These are phyloP conservation scores for Macaca nemestrina DNA, from an alignment of 2,113 vertebrate genomes.

Conservation along the genomic window DNA sequence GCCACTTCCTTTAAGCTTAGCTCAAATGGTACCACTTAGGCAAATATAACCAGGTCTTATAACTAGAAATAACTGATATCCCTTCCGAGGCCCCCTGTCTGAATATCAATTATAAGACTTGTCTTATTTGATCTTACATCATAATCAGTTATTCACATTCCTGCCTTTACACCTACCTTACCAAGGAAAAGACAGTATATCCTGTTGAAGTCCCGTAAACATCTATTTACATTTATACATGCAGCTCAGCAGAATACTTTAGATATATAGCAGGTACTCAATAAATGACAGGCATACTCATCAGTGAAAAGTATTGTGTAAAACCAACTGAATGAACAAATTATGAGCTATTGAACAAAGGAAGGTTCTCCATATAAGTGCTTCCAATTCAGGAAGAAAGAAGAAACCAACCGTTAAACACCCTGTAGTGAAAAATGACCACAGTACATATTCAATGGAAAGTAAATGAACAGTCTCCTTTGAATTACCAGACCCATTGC, in stretches of 20 bases:
- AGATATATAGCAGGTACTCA: not conserved
- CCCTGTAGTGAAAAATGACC: constrained; percentile 21
- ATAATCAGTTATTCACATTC: not conserved
- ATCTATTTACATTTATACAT: no score
- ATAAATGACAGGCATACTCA: not conserved
- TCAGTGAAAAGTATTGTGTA: not conserved
- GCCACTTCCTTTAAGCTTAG: not conserved
- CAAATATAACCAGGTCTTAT: not conserved
- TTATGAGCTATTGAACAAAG: not conserved
- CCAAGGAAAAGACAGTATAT: not conserved
- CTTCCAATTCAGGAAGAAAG: constrained; percentile 23
- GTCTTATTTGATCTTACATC: not conserved
- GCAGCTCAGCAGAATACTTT: not conserved
- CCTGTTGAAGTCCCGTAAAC: not conserved
- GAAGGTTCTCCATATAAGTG: not conserved
- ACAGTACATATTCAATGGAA: constrained; percentile 33
- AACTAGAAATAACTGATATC: not conserved
- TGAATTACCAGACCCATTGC: constrained; percentile 10
- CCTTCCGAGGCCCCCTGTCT: not conserved
- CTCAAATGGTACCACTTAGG: not conserved
- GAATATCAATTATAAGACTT: not conserved
- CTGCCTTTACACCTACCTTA: not conserved
- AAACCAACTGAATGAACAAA: constrained; percentile 12
- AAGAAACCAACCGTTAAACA: constrained; percentile 9
- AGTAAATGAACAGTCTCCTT: not conserved